Base-by-base conservation (phyloP, 2,888 invertebrate genomes). In the Lysandra coridon region DNA sequence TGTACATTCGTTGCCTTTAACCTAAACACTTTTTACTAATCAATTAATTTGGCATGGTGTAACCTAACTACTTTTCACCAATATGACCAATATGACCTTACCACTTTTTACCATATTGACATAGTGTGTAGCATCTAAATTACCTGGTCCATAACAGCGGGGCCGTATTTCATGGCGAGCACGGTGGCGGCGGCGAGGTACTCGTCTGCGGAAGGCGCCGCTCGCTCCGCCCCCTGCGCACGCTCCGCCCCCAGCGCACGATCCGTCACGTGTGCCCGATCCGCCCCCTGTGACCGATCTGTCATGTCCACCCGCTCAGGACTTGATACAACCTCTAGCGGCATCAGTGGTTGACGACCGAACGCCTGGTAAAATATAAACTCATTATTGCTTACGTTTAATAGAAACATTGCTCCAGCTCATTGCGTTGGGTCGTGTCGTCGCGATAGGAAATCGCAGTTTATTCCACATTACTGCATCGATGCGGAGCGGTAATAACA, bases 141-240 rank as follows among this genome's bases (percentile, higher is more conserved):
- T 78, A 93, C 93, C 91, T 93, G 92, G n/a, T 92, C 91, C 78
- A 95, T 87, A 83, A 97, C 96, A 81, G 96, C 96, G 80, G 97
- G 97, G 78, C 98, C 98, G 87, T 98, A 98, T 92, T 98, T 98
- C 87, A 98, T 96, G 82, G 97, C 97, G 83, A 98, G 95, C 96
- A 98, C 98, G 0, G 98, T 98, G 37, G 98, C 97, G 0, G 98
- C 98, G 1, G 97, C 97, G 81, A 97, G 96, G 75, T 97, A 97
- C 88, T 98, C 98, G 85, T 97, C 97, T 79, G 96, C 95, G 80
- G 92, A 92, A 57, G 93, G 93, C 84, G 89, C 90, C 37, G 78
- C 49, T 86, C 81, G 95, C 94, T 23, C 80, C 44, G 77, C 44
- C 40, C 78, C 78, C 87, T 49, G 49, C 2, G 44, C 44, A 1